Evolutionary conservation across 2,888 invertebrate genomes (phyloP).

Genomic region (Hirtodrosophila trivittata): DNA sequence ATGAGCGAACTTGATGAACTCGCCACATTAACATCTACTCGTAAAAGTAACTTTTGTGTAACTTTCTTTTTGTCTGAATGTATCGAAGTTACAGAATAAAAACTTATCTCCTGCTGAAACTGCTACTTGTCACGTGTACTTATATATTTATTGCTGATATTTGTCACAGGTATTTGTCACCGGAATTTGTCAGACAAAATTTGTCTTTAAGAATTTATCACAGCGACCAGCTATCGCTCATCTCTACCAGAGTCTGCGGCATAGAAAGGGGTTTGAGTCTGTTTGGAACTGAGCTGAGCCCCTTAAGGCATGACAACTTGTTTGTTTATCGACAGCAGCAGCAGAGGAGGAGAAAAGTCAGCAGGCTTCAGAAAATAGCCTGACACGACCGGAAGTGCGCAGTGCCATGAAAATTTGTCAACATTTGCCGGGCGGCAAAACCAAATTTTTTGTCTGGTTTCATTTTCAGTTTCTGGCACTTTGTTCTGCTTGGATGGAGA

Average conservation of each 20-base stretch:
- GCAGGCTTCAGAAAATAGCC: conserved; percentile 16
- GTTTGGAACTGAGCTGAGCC: conserved; percentile 6
- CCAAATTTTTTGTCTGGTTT: conserved; percentile 12
- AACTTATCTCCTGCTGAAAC: too few species aligned
- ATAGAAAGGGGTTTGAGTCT: conserved; percentile 8
- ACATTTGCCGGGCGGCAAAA: conserved; percentile 38
- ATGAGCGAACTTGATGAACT: too few species aligned
- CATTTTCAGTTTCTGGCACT: conserved; percentile 38
- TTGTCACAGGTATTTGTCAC: too few species aligned
- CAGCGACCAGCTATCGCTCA: too few species aligned
- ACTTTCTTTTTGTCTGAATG: too few species aligned
- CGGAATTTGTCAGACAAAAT: too few species aligned
- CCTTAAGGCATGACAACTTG: conserved; percentile 31
- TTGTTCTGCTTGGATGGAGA: conserved; percentile 11
- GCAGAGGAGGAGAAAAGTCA: conserved; percentile 18
- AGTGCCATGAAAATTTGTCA: conserved; percentile 51
- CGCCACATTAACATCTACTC: too few species aligned
- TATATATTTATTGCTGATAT: too few species aligned
- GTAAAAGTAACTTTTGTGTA: too few species aligned
- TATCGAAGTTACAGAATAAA: too few species aligned
- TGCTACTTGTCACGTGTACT: too few species aligned
- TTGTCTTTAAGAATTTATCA: too few species aligned
- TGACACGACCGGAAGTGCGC: conserved; percentile 43
- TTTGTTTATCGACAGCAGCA: conserved; percentile 51
- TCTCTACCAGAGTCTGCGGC: background rate